A percentile compares a stretch with the other conserved stretches of the same genome.
phyloP scores from a whole-genome alignment of 2,888 invertebrate species.

The Bugulina stolonifera region DNA sequence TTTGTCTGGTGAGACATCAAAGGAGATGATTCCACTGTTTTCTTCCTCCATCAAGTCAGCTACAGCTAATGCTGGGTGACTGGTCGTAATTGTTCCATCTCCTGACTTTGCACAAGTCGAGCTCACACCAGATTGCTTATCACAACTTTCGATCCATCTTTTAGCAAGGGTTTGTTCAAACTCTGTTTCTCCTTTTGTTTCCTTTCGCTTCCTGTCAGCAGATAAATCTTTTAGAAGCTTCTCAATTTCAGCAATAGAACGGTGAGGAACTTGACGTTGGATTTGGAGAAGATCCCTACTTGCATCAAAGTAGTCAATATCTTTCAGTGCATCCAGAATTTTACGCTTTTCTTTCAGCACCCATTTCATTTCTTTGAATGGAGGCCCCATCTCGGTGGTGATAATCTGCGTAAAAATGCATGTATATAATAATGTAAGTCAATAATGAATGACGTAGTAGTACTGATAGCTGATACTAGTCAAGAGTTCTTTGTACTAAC shows the following conservation, averaged over 20 bases:
- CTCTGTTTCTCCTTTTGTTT: background rate
- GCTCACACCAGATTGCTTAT: background rate
- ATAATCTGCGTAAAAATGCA: no score
- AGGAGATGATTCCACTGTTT: background rate
- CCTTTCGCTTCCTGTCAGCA: background rate
- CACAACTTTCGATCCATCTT: slow-evolving; percentile 5
- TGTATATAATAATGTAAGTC: no score
- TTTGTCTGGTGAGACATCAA: background rate
- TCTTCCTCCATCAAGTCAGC: background rate
- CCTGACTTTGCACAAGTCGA: background rate
- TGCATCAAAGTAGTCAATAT: background rate
- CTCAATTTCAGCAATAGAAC: background rate
- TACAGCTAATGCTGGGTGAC: background rate
- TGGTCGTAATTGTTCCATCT: background rate
- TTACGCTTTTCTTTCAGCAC: background rate
- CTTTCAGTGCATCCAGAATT: background rate
- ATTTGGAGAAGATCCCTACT: background rate
- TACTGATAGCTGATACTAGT: no score
- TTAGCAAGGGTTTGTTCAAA: background rate
- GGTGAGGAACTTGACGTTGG: background rate
- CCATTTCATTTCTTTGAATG: slow-evolving; percentile 10
- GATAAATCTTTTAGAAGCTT: background rate
- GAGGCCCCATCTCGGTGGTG: no score
- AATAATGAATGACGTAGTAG: no score
- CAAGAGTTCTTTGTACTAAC: no score